Evolutionary conservation across 2,888 invertebrate genomes (phyloP), one percentile per base, ranked within the genome.

Genomic region (Lycaena phlaeas): DNA sequence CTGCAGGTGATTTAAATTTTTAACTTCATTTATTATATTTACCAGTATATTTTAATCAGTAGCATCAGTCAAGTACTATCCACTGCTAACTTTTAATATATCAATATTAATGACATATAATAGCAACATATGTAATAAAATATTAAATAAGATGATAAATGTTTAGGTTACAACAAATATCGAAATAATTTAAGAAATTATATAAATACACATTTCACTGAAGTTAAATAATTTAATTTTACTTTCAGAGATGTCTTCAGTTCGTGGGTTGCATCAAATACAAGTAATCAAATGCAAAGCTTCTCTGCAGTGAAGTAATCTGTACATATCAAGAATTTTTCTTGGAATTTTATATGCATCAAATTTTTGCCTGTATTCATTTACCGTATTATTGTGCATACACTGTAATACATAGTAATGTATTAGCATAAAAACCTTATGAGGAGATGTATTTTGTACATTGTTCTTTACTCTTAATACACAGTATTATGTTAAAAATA

Each of bases 231-330:
- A 56, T 56, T 59, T 61, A 59, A 59, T 52, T 38, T 14, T 40
- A 43, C 18, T 87, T 87, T 44, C 89, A 94, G 94, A 82, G 95
- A 96, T 78, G 96, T 96, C 50, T 95, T 94, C 87, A 92, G 91
- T 67, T 92, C 92, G 49, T 95, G 94, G 94, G 94, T 95, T 64
- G 92, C 93, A 49, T 90, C 92, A 61, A 92, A 94, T 86, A 92
- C 93, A 86, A 92, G 92, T 78, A 91, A 88, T 79, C 88, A 89
- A 75, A 88, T 90, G 69, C 92, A 92, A 82, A 90, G 89, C 71
- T 92, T 90, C 74, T 91, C 92, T 51, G 91, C 92, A 56, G 93
- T 92, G 60, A 92, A 92, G 86, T 93, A 92, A 76, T 61, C 36
- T 40, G 48, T 52, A 51, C 52, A 49, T 58, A 59, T 57, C 58